phyloP scores from a whole-genome alignment of 37 sponge, comb jelly and placozoan genomes.

The Amphimedon queenslandica region DNA sequence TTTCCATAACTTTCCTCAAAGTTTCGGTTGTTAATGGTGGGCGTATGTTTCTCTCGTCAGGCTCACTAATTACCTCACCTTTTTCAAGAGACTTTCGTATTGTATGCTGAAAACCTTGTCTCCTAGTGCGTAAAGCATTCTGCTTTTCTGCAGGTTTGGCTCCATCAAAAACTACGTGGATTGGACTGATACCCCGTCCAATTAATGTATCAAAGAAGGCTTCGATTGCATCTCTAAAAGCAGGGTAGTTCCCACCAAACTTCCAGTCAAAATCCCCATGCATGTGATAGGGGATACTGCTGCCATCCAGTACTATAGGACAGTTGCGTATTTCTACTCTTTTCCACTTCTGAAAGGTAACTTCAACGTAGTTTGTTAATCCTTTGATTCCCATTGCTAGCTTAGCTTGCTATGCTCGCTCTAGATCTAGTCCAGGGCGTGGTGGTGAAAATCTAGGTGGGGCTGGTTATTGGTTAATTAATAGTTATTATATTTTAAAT shows the following conservation, averaged over 20 bases:
- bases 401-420: no score
- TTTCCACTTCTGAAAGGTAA: neutral
- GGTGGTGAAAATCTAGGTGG: no score
- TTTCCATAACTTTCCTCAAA: slow-evolving; percentile 13
- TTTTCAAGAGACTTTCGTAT: neutral
- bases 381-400: slow-evolving; percentile 53
- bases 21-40: neutral
- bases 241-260: slow-evolving; percentile 46
- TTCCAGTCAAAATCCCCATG: neutral
- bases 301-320: slow-evolving; percentile 36
- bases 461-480: no score
- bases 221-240: slow-evolving; percentile 1
- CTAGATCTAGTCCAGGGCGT: no score
- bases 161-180: slow-evolving; percentile 43
- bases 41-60: neutral
- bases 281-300: slow-evolving; percentile 5
- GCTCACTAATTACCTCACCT: neutral
- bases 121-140: neutral
- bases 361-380: slow-evolving; percentile 13
- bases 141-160: slow-evolving; percentile 14
- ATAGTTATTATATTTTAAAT: no score
- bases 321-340: neutral
- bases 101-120: neutral
- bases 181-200: neutral
- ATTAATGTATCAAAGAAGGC: slow-evolving; percentile 22